phyloP scores from a whole-genome alignment of 2,797 vertebrate genomes.

The Molossus molossus region DNA sequence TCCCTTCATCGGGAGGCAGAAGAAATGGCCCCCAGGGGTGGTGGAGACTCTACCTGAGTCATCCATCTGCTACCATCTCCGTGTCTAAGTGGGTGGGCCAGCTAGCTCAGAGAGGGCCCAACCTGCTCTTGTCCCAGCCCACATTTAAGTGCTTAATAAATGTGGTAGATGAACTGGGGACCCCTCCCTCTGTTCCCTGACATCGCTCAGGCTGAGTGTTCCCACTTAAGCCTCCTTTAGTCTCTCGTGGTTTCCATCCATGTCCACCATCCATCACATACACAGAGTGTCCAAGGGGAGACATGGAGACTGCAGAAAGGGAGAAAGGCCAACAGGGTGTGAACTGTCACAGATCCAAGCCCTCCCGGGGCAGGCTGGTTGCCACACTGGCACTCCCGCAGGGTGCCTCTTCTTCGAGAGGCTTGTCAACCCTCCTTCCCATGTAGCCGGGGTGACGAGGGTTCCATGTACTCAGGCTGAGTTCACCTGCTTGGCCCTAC shows the following conservation, averaged over 20 bases:
- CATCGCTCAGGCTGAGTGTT: rapidly evolving
- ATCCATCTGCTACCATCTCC: background rate
- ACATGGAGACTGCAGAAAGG: background rate
- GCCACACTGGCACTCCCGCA: background rate
- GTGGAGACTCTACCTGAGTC: background rate
- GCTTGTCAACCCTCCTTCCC: background rate
- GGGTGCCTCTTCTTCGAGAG: background rate
- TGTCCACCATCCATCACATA: background rate
- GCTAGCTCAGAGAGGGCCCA: background rate
- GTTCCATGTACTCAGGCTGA: background rate
- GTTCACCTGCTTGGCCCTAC: background rate
- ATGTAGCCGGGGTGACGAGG: background rate
- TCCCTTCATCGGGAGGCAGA: background rate
- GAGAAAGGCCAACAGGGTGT: background rate
- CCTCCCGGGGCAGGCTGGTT: background rate
- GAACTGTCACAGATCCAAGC: background rate
- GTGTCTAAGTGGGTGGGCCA: background rate
- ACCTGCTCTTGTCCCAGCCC: background rate
- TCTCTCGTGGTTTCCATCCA: background rate
- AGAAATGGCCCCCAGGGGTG: background rate
- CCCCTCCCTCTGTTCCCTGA: background rate
- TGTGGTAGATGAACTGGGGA: background rate
- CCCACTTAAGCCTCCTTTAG: background rate
- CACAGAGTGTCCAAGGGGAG: background rate
- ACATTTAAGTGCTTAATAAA: background rate